These are phyloP conservation scores for Loriculus beryllinus DNA, from an alignment of 2,797 vertebrate species.

Conservation along the genomic window DNA sequence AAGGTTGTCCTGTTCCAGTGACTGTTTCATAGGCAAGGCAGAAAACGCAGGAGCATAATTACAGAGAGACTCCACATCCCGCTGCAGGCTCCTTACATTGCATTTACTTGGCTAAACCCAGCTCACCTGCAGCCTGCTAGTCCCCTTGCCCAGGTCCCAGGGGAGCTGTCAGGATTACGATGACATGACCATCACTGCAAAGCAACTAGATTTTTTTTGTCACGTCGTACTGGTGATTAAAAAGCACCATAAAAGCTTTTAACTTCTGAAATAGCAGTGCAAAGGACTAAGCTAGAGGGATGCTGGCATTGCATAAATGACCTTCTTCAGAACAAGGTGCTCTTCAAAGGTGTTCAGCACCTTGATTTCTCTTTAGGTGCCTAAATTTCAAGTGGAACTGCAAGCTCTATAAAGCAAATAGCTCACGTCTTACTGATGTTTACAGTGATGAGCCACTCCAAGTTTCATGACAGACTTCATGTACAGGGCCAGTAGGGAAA, in stretches of 20 bases:
- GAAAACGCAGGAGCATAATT: conserved; percentile 33
- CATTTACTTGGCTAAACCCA: background rate
- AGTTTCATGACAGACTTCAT: background rate
- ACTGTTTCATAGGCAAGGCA: conserved; percentile 1
- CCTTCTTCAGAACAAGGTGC: background rate
- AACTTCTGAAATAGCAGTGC: conserved; percentile 11
- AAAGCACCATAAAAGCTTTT: conserved; percentile 1
- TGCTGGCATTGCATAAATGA: background rate
- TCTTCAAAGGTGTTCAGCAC: background rate
- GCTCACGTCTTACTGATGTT: background rate
- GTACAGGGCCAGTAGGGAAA: background rate
- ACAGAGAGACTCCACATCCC: background rate
- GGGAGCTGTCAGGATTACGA: background rate
- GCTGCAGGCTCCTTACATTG: background rate
- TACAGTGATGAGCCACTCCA: background rate
- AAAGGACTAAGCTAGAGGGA: background rate
- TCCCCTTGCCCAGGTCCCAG: background rate
- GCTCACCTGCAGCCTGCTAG: background rate
- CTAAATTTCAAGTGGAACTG: background rate
- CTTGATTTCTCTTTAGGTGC: background rate
- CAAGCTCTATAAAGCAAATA: background rate
- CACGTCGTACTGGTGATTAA: background rate
- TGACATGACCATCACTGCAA: background rate
- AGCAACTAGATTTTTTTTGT: background rate
- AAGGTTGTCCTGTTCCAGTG: background rate